Evolutionary conservation across 2,888 invertebrate species (phyloP), one percentile per base, ranked within the genome.

Genomic region (Mesorhabditis belari): DNA sequence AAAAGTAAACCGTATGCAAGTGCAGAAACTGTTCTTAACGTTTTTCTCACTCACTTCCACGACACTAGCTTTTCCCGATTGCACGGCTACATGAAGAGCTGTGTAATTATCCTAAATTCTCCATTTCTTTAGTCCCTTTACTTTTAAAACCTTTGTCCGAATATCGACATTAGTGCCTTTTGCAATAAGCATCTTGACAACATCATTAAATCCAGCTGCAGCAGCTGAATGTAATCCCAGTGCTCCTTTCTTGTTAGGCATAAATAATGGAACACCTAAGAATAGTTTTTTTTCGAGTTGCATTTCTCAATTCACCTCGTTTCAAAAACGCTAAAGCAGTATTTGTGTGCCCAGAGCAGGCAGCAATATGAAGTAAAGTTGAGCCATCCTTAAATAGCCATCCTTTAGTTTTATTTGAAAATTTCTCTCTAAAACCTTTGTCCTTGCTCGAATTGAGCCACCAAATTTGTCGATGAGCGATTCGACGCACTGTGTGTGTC

Each of bases 181-280:
- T 81, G 91, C 90, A 62, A 98, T 85, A 50, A 98, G 85, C 0
- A 95, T 92, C 64, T 70, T 68, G 52, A 74, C 71, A 6, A 74
- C 71, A 27, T 93, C 92, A 4, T 93, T 92, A 81, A 96, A 95
- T 0, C 98, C 98, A 78, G 92, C 92, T 79, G 90, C 87, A 12
- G 96, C 95, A 0, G 98, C 98, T 0, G 94, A 93, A 83, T 98
- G 98, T 69, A 98, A 90, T 81, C 95, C 94, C 63, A 96, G 87
- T 0, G 96, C 96, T 26, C 98, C 98, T 75, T 88, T 88, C 89
- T 96, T 98, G 83, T 98, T 98, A 65, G 98, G 96, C 96, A 99
- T 99, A 82, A 95, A 93, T 24, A 98, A 86, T 72, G 96, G 96
- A 44, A 98, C 96, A 12, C 98, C 71, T 71, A 49, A 19, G 27